Percentiles rank a stretch among this genome's conserved stretches.
Conservation (phyloP, 2,888 invertebrate species). For the Iselma pallidipennis region DNA sequence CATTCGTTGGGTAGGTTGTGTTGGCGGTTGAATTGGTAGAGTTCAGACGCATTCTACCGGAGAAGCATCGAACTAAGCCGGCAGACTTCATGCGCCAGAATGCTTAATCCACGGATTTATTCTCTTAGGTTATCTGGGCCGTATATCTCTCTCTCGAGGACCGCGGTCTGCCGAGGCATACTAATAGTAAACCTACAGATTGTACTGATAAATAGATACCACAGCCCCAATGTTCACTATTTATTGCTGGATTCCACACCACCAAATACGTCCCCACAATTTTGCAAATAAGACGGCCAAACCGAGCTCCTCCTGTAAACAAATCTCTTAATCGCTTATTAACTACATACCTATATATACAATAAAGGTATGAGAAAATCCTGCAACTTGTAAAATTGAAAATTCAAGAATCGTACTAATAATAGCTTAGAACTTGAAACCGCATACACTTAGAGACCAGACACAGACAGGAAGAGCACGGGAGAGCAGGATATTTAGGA, state of each 20-base stretch:
- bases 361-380: background rate
- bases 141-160: constrained; percentile 54
- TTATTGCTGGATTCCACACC: constrained; percentile 45
- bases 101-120: constrained; percentile 56
- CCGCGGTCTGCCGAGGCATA: constrained; percentile 54
- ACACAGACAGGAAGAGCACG: background rate
- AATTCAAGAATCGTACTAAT: background rate
- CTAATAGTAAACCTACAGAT: constrained; percentile 57
- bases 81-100: constrained; percentile 47
- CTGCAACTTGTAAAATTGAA: background rate
- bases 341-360: too few species aligned
- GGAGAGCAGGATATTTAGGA: constrained; percentile 18
- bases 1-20: constrained; percentile 1
- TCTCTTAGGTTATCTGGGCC: constrained; percentile 56
- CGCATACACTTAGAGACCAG: background rate
- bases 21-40: constrained; percentile 6
- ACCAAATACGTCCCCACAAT: background rate
- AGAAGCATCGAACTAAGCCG: constrained; percentile 31
- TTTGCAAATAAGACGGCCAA: background rate
- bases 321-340: background rate
- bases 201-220: constrained; percentile 56
- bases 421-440: background rate
- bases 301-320: background rate
- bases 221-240: constrained; percentile 50
- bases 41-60: constrained; percentile 13